Percentiles rank a stretch among this genome's conserved stretches.
Conservation (phyloP, 2,888 invertebrate species). For the Watsonalla binaria region DNA sequence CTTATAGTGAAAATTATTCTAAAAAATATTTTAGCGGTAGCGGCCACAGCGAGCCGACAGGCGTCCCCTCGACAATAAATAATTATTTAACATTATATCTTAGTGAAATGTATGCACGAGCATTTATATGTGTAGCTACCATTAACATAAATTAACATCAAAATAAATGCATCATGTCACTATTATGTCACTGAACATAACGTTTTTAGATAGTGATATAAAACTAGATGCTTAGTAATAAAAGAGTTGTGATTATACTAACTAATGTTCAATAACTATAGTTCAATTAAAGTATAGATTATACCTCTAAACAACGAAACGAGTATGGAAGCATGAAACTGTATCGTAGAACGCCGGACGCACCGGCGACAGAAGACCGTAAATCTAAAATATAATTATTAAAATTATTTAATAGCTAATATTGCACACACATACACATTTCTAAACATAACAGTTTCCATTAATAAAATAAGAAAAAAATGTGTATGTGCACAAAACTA, state of each 20-base stretch:
- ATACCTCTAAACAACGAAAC: conserved; percentile 55
- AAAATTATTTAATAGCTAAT: conserved; percentile 70
- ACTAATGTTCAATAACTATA: conserved; percentile 61
- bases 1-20: conserved; percentile 54
- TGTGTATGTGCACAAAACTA: conserved; percentile 76
- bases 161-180: conserved; percentile 79
- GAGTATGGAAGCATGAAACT: conserved; percentile 59
- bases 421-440: conserved; percentile 80
- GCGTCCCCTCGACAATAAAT: conserved; percentile 54
- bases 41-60: conserved; percentile 43
- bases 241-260: conserved; percentile 71
- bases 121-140: conserved; percentile 74
- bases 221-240: conserved; percentile 65
- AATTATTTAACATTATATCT: conserved; percentile 67
- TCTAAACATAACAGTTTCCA: conserved; percentile 54
- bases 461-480: conserved; percentile 54
- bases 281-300: conserved; percentile 47
- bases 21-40: conserved; percentile 49
- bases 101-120: conserved; percentile 67
- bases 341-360: conserved; percentile 22
- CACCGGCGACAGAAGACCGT: conserved; percentile 37
- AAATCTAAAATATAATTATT: conserved; percentile 60
- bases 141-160: conserved; percentile 75
- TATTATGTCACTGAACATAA: conserved; percentile 73
- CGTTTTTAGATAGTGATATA: conserved; percentile 59